Conservation (phyloP, 64 coral and sea anemone species). For the Astreopora myriophthalma region DNA sequence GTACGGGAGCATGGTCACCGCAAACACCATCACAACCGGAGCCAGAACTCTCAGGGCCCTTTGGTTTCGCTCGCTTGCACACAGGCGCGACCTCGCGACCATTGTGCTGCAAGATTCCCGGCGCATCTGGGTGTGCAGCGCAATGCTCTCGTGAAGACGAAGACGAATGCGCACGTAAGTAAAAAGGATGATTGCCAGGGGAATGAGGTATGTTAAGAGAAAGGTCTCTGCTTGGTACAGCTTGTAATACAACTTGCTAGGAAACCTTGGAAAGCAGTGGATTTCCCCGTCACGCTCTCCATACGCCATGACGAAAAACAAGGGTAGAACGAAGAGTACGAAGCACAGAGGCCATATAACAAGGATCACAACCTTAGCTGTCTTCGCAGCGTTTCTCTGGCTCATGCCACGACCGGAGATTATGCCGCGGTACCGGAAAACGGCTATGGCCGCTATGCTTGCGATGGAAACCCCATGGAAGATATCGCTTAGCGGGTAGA, state of each 20-base stretch:
- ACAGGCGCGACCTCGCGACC: neutral
- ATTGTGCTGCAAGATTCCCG: neutral
- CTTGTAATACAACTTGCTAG: slow-evolving; percentile 29
- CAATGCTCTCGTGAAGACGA: slow-evolving; percentile 78
- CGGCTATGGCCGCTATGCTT: slow-evolving; percentile 79
- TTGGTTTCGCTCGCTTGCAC: slow-evolving; percentile 62
- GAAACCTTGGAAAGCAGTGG: slow-evolving; percentile 72
- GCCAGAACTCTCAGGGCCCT: slow-evolving; percentile 69
- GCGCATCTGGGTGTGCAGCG: slow-evolving; percentile 69
- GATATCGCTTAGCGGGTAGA: slow-evolving; percentile 86
- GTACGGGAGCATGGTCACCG: slow-evolving; percentile 75
- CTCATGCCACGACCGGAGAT: slow-evolving; percentile 69
- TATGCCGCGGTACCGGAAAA: slow-evolving; percentile 79
- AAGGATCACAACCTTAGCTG: slow-evolving; percentile 51
- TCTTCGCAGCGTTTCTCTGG: slow-evolving; percentile 16
- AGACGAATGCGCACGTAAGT: slow-evolving; percentile 77
- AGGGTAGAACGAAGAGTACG: slow-evolving; percentile 72
- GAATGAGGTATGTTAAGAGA: slow-evolving; percentile 70
- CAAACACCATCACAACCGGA: slow-evolving; percentile 80
- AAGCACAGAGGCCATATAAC: slow-evolving; percentile 72
- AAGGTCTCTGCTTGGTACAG: slow-evolving; percentile 76
- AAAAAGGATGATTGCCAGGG: slow-evolving; percentile 63
- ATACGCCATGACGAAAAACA: slow-evolving; percentile 83
- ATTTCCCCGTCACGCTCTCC: neutral
- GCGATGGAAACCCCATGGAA: slow-evolving; percentile 90